Evolutionary conservation across 1,140 invertebrate genomes (phyloP).

Genomic region (Lasioglossum albipes): DNA sequence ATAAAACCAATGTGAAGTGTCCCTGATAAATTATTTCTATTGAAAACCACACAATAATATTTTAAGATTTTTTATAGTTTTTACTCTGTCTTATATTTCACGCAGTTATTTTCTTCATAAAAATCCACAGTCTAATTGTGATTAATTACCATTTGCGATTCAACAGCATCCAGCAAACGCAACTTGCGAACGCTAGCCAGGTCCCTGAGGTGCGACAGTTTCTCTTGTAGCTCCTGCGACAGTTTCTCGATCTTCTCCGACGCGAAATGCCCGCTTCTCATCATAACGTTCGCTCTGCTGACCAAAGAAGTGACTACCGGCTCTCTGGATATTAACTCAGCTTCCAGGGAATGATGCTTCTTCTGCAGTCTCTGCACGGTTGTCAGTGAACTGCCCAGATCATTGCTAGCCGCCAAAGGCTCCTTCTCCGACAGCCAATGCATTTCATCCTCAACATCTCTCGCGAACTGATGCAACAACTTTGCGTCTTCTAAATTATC

Average conservation of each 20-base stretch:
- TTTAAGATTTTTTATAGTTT: no score
- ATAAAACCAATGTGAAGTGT: constrained; percentile 16
- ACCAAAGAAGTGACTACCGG: constrained; percentile 87
- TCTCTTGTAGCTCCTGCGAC: constrained; percentile 84
- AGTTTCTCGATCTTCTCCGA: constrained; percentile 85
- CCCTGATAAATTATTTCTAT: no score
- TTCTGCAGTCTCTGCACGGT: constrained; percentile 98
- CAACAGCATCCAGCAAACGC: constrained; percentile 89
- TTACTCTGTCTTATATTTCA: no score
- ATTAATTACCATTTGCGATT: constrained; percentile 87
- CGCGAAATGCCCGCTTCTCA: constrained; percentile 91
- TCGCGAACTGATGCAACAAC: constrained; percentile 90
- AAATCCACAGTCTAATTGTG: no score
- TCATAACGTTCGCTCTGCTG: constrained; percentile 87
- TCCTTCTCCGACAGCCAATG: constrained; percentile 93
- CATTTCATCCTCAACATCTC: constrained; percentile 93
- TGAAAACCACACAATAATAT: no score
- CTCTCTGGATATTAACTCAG: constrained; percentile 90
- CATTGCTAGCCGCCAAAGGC: constrained; percentile 88
- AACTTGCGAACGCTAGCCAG: constrained; percentile 86
- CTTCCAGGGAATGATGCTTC: constrained; percentile 94
- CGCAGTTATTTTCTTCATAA: no score
- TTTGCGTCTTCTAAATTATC: constrained; percentile 94
- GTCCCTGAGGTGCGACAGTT: constrained; percentile 85
- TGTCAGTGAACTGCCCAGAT: constrained; percentile 89